These are phyloP conservation scores for Apodemus speciosus DNA, from an alignment of 2,113 vertebrate species.

Conservation along the genomic window DNA sequence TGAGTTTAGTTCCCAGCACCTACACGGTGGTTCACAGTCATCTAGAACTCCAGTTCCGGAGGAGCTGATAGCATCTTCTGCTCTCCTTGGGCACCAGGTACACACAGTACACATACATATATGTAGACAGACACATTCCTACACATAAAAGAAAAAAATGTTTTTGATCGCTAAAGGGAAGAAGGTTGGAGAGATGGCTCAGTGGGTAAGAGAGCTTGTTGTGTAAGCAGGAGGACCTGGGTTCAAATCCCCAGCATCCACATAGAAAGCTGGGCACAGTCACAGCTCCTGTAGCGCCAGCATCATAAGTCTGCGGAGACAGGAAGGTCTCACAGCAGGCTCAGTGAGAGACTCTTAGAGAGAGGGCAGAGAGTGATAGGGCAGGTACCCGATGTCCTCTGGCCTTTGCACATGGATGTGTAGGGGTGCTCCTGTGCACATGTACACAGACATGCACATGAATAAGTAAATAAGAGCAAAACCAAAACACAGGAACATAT, in stretches of 20 bases:
- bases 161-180: not conserved
- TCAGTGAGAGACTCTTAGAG: not conserved
- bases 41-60: not conserved
- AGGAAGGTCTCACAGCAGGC: not conserved
- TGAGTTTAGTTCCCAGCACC: not conserved
- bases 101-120: not conserved
- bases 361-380: not conserved
- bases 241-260: not conserved
- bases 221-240: not conserved
- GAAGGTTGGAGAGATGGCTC: not conserved
- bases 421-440: not conserved
- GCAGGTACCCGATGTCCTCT: not conserved
- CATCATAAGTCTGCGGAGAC: not conserved
- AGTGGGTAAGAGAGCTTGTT: not conserved
- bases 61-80: not conserved
- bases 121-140: not conserved
- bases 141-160: not conserved
- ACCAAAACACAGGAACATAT: not conserved
- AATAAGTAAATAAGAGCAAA: not conserved
- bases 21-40: not conserved
- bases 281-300: no score
- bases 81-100: not conserved
- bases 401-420: not conserved
- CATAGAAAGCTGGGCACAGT: not conserved
- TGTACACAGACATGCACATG: not conserved